A percentile compares a stretch with the other conserved stretches of the same genome.
Conservation (phyloP, 2,113 vertebrate genomes). For the Scartelaos histophorus region DNA sequence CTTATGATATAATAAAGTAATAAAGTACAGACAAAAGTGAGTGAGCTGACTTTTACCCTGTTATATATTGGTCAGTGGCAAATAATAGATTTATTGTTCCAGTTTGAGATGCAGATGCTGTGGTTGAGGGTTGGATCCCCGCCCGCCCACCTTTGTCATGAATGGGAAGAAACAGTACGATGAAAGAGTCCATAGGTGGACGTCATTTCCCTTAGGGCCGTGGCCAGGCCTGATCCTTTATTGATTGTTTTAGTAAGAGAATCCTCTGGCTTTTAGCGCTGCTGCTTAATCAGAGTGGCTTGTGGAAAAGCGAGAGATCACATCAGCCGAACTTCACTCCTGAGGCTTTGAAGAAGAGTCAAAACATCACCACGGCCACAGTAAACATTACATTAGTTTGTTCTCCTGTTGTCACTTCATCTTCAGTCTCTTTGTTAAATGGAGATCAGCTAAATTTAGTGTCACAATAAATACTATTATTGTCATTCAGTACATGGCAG, state of each 20-base stretch:
- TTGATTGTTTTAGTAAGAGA: constrained; percentile 75
- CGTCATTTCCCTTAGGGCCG: constrained; percentile 36
- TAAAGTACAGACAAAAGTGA: too few species aligned
- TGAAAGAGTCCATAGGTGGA: constrained; percentile 53
- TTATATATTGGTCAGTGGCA: too few species aligned
- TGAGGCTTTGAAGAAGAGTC: constrained; percentile 51
- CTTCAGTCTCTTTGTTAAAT: background rate
- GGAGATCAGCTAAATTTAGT: background rate
- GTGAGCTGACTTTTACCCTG: too few species aligned
- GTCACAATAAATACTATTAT: background rate
- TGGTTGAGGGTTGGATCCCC: constrained; percentile 7
- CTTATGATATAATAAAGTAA: too few species aligned
- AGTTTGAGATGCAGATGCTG: background rate
- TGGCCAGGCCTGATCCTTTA: constrained; percentile 54
- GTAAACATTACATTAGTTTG: constrained; percentile 21
- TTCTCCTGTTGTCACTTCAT: background rate
- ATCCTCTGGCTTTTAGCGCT: constrained; percentile 71
- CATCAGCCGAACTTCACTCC: constrained; percentile 60
- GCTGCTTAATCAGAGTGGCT: constrained; percentile 70
- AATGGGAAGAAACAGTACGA: constrained; percentile 43
- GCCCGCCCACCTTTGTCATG: constrained; percentile 12
- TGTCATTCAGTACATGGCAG: too few species aligned
- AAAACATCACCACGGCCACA: constrained; percentile 43
- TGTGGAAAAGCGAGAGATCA: constrained; percentile 59
- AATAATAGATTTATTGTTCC: too few species aligned